Conservation (phyloP, 2,888 invertebrate species). For the Rotaria socialis region DNA sequence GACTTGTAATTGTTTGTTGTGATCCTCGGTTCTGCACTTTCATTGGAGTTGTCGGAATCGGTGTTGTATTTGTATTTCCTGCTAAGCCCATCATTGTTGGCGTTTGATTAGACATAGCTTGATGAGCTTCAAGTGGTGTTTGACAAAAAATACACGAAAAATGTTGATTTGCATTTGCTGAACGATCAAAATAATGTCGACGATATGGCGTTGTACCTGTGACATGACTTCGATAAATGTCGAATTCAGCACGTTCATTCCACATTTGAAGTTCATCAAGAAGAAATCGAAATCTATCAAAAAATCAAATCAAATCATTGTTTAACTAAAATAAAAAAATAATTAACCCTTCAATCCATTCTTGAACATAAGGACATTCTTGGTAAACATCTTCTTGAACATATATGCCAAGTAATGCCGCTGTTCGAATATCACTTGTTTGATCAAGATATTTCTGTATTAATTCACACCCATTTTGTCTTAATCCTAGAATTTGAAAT, state of each 20-base stretch:
- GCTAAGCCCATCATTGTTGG: neutral
- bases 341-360: slow-evolving; percentile 61
- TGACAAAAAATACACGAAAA: slow-evolving; percentile 18
- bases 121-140: neutral
- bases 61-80: neutral
- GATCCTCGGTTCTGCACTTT: neutral
- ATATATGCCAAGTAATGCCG: slow-evolving; percentile 68
- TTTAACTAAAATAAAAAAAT: neutral
- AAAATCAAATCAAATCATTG: neutral
- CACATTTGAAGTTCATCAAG: slow-evolving; percentile 85
- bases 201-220: neutral
- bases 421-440: slow-evolving; percentile 85
- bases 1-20: neutral
- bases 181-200: neutral
- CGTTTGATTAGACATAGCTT: neutral
- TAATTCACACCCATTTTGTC: slow-evolving; percentile 65
- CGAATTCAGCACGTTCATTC: slow-evolving; percentile 60
- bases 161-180: neutral
- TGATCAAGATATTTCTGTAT: slow-evolving; percentile 80
- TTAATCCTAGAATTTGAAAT: slow-evolving; percentile 51
- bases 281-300: slow-evolving; percentile 71
- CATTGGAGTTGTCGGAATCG: neutral
- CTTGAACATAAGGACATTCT: slow-evolving; percentile 59
- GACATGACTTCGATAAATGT: slow-evolving; percentile 38
- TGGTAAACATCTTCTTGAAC: slow-evolving; percentile 71